Evolutionary conservation across 2,888 invertebrate species (phyloP).

Genomic region (Nipponacmea schrenckii): DNA sequence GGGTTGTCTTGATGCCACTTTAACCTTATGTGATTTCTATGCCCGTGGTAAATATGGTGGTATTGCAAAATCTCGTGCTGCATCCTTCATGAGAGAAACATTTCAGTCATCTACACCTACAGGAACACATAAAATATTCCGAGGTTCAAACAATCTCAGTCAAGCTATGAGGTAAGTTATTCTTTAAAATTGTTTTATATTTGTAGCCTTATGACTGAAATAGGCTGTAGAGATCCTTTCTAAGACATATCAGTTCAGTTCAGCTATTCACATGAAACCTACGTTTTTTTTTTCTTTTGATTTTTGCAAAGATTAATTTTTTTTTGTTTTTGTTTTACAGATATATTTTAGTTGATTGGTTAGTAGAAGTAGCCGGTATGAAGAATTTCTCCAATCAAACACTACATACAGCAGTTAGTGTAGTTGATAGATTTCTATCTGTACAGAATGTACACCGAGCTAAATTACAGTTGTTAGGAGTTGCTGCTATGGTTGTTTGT

Average conservation of each 20-base stretch:
- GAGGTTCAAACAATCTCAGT: conserved; percentile 52
- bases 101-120: conserved; percentile 55
- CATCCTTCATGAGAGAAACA: conserved; percentile 50
- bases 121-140: conserved; percentile 52
- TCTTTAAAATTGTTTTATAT: too few species aligned
- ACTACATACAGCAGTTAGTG: conserved; percentile 60
- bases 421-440: conserved; percentile 61
- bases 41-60: conserved; percentile 56
- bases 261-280: too few species aligned
- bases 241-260: too few species aligned
- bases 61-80: conserved; percentile 47
- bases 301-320: neutral
- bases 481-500: conserved; percentile 64
- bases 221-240: too few species aligned
- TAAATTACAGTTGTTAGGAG: conserved; percentile 62
- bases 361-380: conserved; percentile 66
- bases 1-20: conserved; percentile 50
- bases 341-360: conserved; percentile 66
- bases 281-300: neutral
- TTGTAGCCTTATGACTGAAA: too few species aligned
- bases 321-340: conserved; percentile 38
- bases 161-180: conserved; percentile 60
- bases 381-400: conserved; percentile 62
- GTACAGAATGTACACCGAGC: conserved; percentile 51
- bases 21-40: conserved; percentile 57